These are phyloP conservation scores for Erithacus rubecula DNA, from an alignment of 2,797 vertebrate species.

Conservation along the genomic window DNA sequence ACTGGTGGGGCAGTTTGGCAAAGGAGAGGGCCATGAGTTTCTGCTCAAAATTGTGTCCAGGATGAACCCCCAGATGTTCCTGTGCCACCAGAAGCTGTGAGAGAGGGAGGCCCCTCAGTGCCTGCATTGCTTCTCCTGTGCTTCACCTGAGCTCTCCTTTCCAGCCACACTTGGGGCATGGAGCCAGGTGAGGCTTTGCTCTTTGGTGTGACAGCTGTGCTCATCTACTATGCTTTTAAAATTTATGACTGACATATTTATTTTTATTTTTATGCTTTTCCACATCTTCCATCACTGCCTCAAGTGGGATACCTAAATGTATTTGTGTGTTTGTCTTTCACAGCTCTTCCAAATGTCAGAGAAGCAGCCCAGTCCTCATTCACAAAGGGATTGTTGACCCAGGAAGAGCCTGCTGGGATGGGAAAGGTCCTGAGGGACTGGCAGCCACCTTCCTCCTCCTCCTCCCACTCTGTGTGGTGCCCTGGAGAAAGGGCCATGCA, in stretches of 20 bases:
- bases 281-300: not conserved
- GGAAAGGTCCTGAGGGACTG: not conserved
- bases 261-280: not conserved
- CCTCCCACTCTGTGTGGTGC: not conserved
- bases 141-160: not conserved
- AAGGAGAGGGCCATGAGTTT: not conserved
- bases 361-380: not conserved
- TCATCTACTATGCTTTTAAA: not conserved
- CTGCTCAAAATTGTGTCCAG: not conserved
- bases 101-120: not conserved
- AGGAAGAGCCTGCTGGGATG: not conserved
- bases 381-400: not conserved
- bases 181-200: not conserved
- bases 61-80: not conserved
- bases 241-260: not conserved
- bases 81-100: not conserved
- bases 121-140: not conserved
- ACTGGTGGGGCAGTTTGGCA: not conserved
- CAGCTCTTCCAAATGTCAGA: not conserved
- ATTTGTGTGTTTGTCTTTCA: not conserved
- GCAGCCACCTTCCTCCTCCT: not conserved
- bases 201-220: not conserved
- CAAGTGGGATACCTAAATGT: rapidly evolving
- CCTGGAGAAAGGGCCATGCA: not conserved
- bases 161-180: not conserved